These are phyloP conservation scores for Schmidtea mediterranea DNA, from an alignment of 1,140 invertebrate species.

Conservation along the genomic window DNA sequence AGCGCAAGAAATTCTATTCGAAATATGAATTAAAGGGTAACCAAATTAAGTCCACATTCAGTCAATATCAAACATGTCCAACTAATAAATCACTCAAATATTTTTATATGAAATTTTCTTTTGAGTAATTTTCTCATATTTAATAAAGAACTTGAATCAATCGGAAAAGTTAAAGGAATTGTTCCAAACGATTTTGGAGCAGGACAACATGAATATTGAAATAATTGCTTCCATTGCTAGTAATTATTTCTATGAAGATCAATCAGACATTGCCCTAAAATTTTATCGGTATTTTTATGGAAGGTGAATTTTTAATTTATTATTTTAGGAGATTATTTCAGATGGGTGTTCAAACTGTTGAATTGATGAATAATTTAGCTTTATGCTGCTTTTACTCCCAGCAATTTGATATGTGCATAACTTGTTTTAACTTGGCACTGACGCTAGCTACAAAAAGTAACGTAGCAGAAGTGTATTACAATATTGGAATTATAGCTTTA, in stretches of 20 bases:
- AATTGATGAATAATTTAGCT: constrained; percentile 79
- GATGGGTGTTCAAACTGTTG: constrained; percentile 71
- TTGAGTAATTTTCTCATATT: too few relatives aligned
- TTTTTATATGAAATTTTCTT: too few relatives aligned
- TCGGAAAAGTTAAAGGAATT: not conserved
- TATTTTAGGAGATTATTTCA: constrained; percentile 57
- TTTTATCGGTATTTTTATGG: constrained; percentile 50
- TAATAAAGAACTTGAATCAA: too few relatives aligned
- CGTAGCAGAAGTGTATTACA: constrained; percentile 51
- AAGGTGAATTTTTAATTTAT: too few relatives aligned
- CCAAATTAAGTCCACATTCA: too few relatives aligned
- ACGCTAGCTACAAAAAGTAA: constrained; percentile 36
- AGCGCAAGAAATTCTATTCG: too few relatives aligned
- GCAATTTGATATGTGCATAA: constrained; percentile 73
- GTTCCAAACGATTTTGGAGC: constrained; percentile 39
- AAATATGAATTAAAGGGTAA: too few relatives aligned
- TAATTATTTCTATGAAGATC: constrained; percentile 86
- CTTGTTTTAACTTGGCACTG: constrained; percentile 72
- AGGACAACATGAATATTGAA: constrained; percentile 78
- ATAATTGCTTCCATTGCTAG: constrained; percentile 85
- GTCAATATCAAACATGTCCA: too few relatives aligned
- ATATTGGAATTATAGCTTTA: constrained; percentile 66
- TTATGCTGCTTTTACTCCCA: constrained; percentile 86
- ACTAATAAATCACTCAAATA: too few relatives aligned
- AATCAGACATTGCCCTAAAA: constrained; percentile 74